Evolutionary conservation across 2,888 invertebrate species (phyloP).

Genomic region (Cheilosia vulpina): DNA sequence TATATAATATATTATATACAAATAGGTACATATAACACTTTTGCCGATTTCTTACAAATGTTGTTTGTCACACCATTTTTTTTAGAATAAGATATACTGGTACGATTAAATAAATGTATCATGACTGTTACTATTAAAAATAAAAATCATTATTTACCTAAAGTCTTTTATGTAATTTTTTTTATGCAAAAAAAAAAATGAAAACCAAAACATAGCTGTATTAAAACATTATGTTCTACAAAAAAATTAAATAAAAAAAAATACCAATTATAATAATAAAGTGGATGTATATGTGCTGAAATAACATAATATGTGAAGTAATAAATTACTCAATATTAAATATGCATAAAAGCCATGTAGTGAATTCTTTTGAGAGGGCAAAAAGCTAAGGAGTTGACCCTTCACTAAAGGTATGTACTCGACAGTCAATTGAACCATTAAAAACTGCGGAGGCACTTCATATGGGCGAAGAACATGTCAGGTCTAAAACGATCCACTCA

Average conservation of each 20-base stretch:
- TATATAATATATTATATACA: slow-evolving; percentile 53
- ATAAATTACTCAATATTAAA: slow-evolving; percentile 41
- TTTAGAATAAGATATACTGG: slow-evolving; percentile 48
- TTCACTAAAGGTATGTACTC: too few species aligned
- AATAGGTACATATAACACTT: slow-evolving; percentile 12
- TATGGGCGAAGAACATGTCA: too few species aligned
- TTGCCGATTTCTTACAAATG: slow-evolving; percentile 46
- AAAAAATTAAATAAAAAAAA: background rate
- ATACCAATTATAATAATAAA: background rate
- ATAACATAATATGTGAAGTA: slow-evolving; percentile 35
- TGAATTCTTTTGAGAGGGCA: too few species aligned
- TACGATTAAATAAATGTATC: slow-evolving; percentile 55
- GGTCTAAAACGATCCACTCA: too few species aligned
- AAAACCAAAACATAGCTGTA: slow-evolving; percentile 41
- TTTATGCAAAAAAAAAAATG: slow-evolving; percentile 33
- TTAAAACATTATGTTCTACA: slow-evolving; percentile 41
- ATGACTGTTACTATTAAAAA: slow-evolving; percentile 69
- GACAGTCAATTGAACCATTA: too few species aligned
- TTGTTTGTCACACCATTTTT: slow-evolving; percentile 32
- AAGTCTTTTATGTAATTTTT: slow-evolving; percentile 50
- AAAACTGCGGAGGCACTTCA: too few species aligned
- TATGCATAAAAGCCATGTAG: background rate
- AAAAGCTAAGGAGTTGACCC: too few species aligned
- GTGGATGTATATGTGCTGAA: slow-evolving; percentile 49
- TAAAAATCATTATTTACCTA: slow-evolving; percentile 48